phyloP scores from a whole-genome alignment of 2,888 invertebrate genomes.

The Polydrusus pterygomalis region DNA sequence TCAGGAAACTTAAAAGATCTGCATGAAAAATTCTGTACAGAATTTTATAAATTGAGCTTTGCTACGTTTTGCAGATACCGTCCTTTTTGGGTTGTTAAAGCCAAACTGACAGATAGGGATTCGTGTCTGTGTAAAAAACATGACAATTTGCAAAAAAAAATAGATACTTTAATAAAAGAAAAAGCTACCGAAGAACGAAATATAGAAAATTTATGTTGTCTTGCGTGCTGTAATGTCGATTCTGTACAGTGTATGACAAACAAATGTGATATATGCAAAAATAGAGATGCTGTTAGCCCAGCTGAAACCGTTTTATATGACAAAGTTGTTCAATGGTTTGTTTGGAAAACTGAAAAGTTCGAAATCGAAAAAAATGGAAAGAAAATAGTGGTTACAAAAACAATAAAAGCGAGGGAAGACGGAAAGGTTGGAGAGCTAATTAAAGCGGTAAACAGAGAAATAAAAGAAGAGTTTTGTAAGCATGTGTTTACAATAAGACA shows the following conservation, averaged over 20 bases:
- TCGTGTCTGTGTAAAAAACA: slow-evolving; percentile 8
- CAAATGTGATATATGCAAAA: too few species aligned
- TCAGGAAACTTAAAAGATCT: slow-evolving; percentile 7
- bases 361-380: slow-evolving; percentile 1
- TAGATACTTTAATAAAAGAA: slow-evolving; percentile 18
- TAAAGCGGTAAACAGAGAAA: too few species aligned
- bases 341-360: slow-evolving; percentile 11
- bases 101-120: not conserved
- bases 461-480: too few species aligned
- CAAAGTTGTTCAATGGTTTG: slow-evolving; percentile 7
- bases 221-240: slow-evolving; percentile 9
- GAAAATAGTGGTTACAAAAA: slow-evolving; percentile 8
- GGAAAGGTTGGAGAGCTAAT: slow-evolving; percentile 4
- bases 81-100: too few species aligned
- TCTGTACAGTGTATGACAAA: slow-evolving; percentile 6
- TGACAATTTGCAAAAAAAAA: slow-evolving; percentile 4
- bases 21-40: slow-evolving; percentile 9
- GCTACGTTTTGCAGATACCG: too few species aligned
- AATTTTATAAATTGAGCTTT: too few species aligned
- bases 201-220: slow-evolving; percentile 9
- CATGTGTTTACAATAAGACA: slow-evolving; percentile 5
- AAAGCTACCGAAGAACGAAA: slow-evolving; percentile 12
- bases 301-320: slow-evolving; percentile 11
- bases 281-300: slow-evolving; percentile 5
- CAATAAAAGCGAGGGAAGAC: not conserved